Base-by-base conservation (phyloP, 2,797 vertebrate genomes). In the Dallia pectoralis region DNA sequence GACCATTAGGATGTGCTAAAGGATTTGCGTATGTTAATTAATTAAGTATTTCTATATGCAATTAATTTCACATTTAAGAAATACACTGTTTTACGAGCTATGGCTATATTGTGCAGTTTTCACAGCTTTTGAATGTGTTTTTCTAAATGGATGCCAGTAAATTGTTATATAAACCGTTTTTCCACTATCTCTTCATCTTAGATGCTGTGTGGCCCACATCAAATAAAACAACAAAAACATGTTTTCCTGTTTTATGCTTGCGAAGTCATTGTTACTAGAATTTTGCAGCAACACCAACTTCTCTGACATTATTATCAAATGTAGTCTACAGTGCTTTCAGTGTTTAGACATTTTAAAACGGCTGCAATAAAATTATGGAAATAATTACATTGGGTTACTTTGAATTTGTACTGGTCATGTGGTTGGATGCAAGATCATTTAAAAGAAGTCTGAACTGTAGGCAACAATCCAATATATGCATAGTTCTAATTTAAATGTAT, bases 21-120 rank as follows among this genome's bases (percentile, higher is more conserved):
- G 85, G 77, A 67, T 75, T 79, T 67, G 62, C 82, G 87, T 81
- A 80, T 70, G 84, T 85, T 62, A 56, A 65, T 64, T 64, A 44
- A 44, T 11, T 12, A 11, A n/a, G n/a, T n/a, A 12, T 44, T 44
- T 44, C 14, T 14, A 12, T 12, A 44, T 14, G 40, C 9, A 14
- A 12, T 44, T 44, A 44, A 2, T 25, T 11, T 59, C 1, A 59
- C 11, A 22, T 25, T 8, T 25, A 11, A 59, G 11, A 25, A 7
- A 59, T 59, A 22, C 19, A n/a, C 51, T 22, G 51, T 30, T 16
- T 63, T 65, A 16, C 33, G 16, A 36, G 15, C 18, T 9, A 33
- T 1, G 47, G 11, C 15, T 53, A 32, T 18, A 22, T 53, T 33
- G 4, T n/a, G 56, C 27, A 32, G n/a, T 27, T 14, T 22, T 22